A percentile compares a stretch with the other conserved stretches of the same genome.
These are phyloP conservation scores for Phylloscopus collybita DNA, from an alignment of 2,797 vertebrate genomes.

Conservation along the genomic window DNA sequence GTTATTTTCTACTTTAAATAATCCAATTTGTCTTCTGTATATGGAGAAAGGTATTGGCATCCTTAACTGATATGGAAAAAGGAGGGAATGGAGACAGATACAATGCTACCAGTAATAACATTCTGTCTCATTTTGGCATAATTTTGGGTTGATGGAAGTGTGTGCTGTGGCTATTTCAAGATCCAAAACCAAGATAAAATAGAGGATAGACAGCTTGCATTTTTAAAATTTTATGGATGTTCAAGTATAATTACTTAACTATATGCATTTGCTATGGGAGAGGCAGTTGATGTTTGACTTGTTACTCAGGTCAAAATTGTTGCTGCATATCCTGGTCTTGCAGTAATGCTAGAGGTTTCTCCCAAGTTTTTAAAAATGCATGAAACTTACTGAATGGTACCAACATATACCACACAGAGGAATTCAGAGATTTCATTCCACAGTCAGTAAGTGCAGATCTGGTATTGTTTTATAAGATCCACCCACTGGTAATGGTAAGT, in stretches of 20 bases:
- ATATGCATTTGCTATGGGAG: background rate
- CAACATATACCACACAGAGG: background rate
- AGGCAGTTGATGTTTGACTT: background rate
- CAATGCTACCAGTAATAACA: background rate
- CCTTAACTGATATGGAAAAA: background rate
- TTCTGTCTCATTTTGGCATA: background rate
- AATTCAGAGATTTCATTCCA: background rate
- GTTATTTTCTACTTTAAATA: constrained; percentile 1
- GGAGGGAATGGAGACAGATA: background rate
- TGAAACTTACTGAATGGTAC: background rate
- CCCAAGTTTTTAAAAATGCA: background rate
- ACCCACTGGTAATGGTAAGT: no score
- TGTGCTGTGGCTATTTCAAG: background rate
- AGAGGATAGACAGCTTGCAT: background rate
- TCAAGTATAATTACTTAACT: background rate
- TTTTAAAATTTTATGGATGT: background rate
- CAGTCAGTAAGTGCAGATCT: background rate
- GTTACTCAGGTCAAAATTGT: background rate
- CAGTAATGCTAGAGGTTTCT: background rate
- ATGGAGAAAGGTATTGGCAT: background rate
- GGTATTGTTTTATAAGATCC: background rate
- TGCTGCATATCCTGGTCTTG: background rate
- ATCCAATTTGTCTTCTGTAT: background rate
- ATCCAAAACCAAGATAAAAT: background rate
- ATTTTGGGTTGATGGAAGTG: background rate